Base-by-base conservation (phyloP, 1,140 invertebrate species). In the Gerris buenoi region DNA sequence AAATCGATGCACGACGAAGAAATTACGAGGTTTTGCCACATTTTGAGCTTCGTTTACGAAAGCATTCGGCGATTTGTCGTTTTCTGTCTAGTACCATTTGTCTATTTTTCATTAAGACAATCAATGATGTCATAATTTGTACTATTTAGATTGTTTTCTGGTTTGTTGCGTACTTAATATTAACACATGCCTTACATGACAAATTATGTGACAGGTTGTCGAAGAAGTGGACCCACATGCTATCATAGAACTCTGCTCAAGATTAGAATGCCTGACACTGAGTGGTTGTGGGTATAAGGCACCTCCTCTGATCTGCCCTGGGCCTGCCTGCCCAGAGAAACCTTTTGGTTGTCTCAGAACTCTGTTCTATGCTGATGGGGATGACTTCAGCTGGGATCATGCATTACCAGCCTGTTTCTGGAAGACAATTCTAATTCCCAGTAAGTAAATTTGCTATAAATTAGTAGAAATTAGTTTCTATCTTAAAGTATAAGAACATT, bases 381-480 rank as follows among this genome's bases (percentile, higher is more conserved):
- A 74, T 62, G 73, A 75, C 66, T 75, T 74, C 69, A 74, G 73
- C 65, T 75, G 73, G 72, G 72, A 74, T 58, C 73, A 75, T 66
- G 67, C 63, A 26, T 64, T 74, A 10, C 74, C 74, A 0, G 68
- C 69, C 25, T 75, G 74, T 65, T 75, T 75, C 67, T 75, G 74
- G 74, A 65, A 64, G 0, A 69, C 73, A 2, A 69, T 69, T 0
- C 63, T 74, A 15, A 64, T 60, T 14, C 58, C 70, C 46, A 66
- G 70, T 69, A 67, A 67, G 65, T 60, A 58, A 27, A 64, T 65
- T 65, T 61, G 15, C 22, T 66, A 26, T 62, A n/a, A n/a, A n/a
- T 66, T 29, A 26, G n/a, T 62, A 66, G 10, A 25, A 22, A 27
- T 26, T 59, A 29, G 23, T 27, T 22, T 58, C 25, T 22, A 57